A percentile compares a stretch with the other conserved stretches of the same genome.
Conservation (phyloP, 2,797 vertebrate species). For the Echeneis naucrates region DNA sequence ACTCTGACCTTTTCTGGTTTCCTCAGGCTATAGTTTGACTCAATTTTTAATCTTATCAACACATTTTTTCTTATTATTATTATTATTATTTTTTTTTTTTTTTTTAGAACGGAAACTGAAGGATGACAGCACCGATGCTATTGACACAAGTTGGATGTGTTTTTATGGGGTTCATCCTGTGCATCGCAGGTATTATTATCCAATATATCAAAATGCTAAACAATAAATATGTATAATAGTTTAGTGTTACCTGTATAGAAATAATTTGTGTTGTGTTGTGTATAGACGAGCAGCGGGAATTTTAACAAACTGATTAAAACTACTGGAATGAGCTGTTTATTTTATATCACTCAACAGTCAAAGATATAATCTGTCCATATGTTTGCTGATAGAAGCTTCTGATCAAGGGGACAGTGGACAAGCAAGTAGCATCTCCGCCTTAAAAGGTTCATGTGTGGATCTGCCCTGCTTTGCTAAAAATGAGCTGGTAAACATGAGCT, state of each 20-base stretch:
- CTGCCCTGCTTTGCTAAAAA: conserved; percentile 10
- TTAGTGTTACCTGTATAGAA: too few species aligned
- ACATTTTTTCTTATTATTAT: neutral
- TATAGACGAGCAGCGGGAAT: too few species aligned
- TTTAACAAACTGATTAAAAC: too few species aligned
- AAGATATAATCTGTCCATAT: neutral
- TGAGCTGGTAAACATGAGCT: conserved; percentile 9
- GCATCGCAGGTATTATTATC: conserved; percentile 14
- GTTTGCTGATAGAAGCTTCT: neutral
- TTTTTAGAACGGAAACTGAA: neutral
- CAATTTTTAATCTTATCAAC: too few species aligned
- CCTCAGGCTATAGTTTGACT: neutral
- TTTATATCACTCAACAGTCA: neutral
- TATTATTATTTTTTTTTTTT: neutral
- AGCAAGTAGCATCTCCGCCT: conserved; percentile 13
- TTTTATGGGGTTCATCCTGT: conserved; percentile 10
- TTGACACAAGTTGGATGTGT: neutral
- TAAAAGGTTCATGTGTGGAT: conserved; percentile 2
- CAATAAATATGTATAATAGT: neutral
- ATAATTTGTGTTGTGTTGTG: too few species aligned
- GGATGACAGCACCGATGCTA: conserved; percentile 4
- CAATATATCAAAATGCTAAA: neutral
- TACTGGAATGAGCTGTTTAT: neutral
- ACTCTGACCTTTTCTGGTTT: neutral
- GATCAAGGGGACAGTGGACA: conserved; percentile 9